Evolutionary conservation across 2,888 invertebrate species (phyloP).

Genomic region (Scelioninae gen. 2): DNA sequence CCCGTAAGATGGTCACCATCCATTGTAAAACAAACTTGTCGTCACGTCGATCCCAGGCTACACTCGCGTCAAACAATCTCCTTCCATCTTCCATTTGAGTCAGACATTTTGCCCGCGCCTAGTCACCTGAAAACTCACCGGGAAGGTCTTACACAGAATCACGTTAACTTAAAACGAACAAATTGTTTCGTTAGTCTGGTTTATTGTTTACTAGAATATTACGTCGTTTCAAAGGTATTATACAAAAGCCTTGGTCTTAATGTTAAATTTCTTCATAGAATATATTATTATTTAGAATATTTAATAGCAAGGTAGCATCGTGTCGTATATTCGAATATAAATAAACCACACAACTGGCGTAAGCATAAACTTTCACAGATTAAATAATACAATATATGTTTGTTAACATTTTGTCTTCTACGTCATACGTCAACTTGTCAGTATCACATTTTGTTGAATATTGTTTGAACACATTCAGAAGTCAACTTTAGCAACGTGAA

Average conservation of each 20-base stretch:
- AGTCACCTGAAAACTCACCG: neutral
- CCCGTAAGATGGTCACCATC: constrained; percentile 45
- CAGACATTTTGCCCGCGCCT: no score
- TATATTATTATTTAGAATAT: constrained; percentile 1
- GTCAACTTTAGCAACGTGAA: no score
- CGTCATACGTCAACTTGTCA: no score
- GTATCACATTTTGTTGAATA: no score
- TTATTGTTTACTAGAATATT: constrained; percentile 16
- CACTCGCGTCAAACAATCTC: constrained; percentile 17
- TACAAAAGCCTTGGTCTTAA: constrained; percentile 20
- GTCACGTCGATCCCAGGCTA: constrained; percentile 23
- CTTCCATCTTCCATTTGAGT: neutral
- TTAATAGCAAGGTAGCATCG: neutral
- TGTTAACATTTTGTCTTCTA: no score
- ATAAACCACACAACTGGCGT: neutral
- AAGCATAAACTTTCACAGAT: neutral
- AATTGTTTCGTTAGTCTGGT: neutral
- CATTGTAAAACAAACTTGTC: constrained; percentile 52
- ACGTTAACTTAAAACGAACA: neutral
- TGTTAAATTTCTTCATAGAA: neutral
- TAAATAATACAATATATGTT: neutral
- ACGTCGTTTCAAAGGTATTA: constrained; percentile 1
- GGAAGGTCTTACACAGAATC: constrained; percentile 1
- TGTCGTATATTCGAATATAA: no score
- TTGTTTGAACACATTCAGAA: no score